phyloP scores from a whole-genome alignment of 2,888 invertebrate genomes.

The Caenorhabditis sp. region DNA sequence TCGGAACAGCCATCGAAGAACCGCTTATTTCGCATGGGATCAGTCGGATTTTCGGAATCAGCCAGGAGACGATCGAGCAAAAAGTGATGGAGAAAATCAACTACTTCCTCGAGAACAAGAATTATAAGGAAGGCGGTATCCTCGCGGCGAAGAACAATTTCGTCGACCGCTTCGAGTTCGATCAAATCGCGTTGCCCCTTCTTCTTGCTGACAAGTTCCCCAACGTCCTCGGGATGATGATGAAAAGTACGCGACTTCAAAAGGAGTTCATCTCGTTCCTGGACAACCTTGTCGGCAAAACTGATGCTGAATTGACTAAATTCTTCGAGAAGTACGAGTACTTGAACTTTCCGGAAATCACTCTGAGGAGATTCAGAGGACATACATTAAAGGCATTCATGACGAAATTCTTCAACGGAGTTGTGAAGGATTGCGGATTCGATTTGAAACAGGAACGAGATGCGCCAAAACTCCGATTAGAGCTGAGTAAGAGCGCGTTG shows the following conservation, averaged over 20 bases:
- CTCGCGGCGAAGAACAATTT: constrained; percentile 3
- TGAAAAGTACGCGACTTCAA: constrained; percentile 3
- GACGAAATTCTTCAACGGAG: constrained; percentile 21
- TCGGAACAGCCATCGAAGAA: too few relatives aligned
- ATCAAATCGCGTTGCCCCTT: constrained; percentile 27
- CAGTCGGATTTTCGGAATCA: too few relatives aligned
- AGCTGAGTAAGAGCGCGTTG: constrained; percentile 7
- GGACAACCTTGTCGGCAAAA: constrained; percentile 13
- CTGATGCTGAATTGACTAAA: constrained; percentile 7
- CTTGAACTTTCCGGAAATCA: constrained; percentile 9
- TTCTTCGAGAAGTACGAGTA: constrained; percentile 14
- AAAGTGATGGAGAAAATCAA: too few relatives aligned
- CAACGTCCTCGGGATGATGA: constrained; percentile 16
- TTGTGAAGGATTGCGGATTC: constrained; percentile 7
- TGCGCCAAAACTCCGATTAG: constrained; percentile 15
- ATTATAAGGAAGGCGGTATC: constrained; percentile 33
- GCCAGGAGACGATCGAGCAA: too few relatives aligned
- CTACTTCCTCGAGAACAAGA: neutral
- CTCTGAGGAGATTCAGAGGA: neutral
- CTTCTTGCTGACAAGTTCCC: constrained; percentile 14
- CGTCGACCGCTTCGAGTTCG: constrained; percentile 10
- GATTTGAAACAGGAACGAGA: constrained; percentile 19
- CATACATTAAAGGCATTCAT: constrained; percentile 12
- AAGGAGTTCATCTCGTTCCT: constrained; percentile 24
- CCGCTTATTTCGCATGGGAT: too few relatives aligned